Conservation (phyloP, 2,797 vertebrate genomes). For the Anisognathus igniventris region DNA sequence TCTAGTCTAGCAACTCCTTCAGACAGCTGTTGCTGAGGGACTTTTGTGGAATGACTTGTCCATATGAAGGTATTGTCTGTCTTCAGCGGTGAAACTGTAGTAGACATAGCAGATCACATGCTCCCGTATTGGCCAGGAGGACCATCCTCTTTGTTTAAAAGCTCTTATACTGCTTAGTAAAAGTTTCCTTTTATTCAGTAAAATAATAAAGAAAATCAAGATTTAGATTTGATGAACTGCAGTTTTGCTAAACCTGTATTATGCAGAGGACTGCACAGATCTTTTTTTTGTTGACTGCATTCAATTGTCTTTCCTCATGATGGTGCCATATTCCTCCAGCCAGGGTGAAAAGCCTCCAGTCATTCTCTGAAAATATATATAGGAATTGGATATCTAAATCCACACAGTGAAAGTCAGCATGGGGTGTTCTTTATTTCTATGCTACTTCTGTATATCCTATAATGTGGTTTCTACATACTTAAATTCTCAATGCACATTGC, state of each 20-base stretch:
- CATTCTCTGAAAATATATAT: not conserved
- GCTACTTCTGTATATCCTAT: not conserved
- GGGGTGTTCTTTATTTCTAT: not conserved
- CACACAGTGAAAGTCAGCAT: not conserved
- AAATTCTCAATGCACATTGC: not conserved
- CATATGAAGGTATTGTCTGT: not conserved
- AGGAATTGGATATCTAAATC: not conserved
- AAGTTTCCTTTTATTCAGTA: not conserved
- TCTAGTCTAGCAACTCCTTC: not conserved
- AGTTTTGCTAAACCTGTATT: not conserved
- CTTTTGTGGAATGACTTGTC: not conserved
- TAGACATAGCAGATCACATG: not conserved
- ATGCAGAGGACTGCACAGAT: not conserved
- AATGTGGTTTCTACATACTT: not conserved
- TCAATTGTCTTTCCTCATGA: not conserved
- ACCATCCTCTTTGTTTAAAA: not conserved
- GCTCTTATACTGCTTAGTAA: not conserved
- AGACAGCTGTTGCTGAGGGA: not conserved
- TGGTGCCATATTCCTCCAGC: not conserved
- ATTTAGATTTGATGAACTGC: not conserved
- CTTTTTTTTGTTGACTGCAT: not conserved
- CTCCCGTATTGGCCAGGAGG: not conserved
- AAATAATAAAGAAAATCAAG: not conserved
- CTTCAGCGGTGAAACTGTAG: not conserved
- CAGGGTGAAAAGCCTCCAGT: not conserved